Evolutionary conservation across 2,888 invertebrate genomes (phyloP), one percentile per base, ranked within the genome.

Genomic region (Ophioninae sp.): DNA sequence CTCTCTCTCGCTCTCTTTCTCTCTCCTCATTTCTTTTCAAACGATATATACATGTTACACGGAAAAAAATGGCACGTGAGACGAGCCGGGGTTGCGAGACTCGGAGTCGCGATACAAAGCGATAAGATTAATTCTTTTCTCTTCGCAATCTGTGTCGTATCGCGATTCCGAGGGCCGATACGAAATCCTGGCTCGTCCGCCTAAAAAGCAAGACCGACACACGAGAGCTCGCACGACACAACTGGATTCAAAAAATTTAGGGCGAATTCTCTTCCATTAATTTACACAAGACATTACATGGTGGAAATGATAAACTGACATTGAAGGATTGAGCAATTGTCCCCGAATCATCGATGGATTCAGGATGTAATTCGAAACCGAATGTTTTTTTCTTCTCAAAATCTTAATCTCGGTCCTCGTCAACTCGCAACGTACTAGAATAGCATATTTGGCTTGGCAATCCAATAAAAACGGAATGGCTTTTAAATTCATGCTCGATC

Each of bases 361-460:
- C 13, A 50, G 50, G 50, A 5, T 5, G 50, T 6, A 50, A 17
- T 17, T 13, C 17, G 17, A 50, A 50, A 17, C 8, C 76, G 57
- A 6, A 30, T 30, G 30, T 30, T 30, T 30, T 8, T 68, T 61
- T 77, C 44, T 59, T n/a, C 44, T 61, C 56, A 8, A n/a, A 57
- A 44, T 37, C 39, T 20, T n/a, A 7, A 41, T 73, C 72, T 30
- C 23, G 39, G 37, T 56, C 69, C 44, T 70, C 74, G 21, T 20
- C 65, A 6, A 82, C 79, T 79, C 76, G 67, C 78, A 75, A 81
- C 64, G 79, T 84, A 84, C 84, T 84, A 84, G 84, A 84, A 84
- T 82, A 84, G 82, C 77, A 82, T 91, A 91, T 91, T 91, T 91
- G 91, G 91, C 88, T 90, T 91, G 85, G 87, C 89, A 88, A 87